Evolutionary conservation across 2,797 vertebrate genomes (phyloP).

Genomic region (Brachyrhaphis roseni): DNA sequence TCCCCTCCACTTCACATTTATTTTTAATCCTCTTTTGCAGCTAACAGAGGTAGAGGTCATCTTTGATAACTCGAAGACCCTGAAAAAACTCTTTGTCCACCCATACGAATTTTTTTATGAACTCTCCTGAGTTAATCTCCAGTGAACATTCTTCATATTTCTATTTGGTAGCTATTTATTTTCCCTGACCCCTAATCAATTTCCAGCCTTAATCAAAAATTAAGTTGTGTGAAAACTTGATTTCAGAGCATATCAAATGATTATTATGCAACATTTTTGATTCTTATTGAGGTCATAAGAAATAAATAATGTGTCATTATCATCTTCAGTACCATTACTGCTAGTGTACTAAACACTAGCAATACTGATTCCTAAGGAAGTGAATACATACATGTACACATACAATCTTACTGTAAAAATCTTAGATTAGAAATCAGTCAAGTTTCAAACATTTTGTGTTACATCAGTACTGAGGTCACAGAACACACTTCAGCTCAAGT

Average conservation of each 20-base stretch:
- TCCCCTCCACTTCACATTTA: background rate
- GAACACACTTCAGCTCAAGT: background rate
- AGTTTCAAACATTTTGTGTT: background rate
- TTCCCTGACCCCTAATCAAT: background rate
- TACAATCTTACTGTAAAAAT: background rate
- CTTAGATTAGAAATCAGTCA: background rate
- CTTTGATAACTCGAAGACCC: background rate
- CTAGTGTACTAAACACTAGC: too few relatives aligned
- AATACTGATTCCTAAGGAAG: background rate
- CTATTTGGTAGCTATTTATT: background rate
- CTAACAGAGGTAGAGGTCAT: background rate
- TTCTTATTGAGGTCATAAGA: background rate
- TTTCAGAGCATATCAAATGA: background rate
- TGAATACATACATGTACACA: background rate
- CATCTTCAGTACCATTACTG: too few relatives aligned
- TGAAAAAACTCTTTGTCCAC: background rate
- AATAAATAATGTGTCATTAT: background rate
- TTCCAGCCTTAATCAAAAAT: background rate
- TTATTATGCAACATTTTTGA: background rate
- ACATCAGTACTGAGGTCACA: background rate
- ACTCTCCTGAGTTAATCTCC: background rate
- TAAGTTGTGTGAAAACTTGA: background rate
- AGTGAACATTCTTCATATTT: background rate
- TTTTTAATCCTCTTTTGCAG: background rate
- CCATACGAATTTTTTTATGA: slow-evolving; percentile 5